Base-by-base conservation (phyloP, 2,888 invertebrate genomes). In the Empis stercorea region DNA sequence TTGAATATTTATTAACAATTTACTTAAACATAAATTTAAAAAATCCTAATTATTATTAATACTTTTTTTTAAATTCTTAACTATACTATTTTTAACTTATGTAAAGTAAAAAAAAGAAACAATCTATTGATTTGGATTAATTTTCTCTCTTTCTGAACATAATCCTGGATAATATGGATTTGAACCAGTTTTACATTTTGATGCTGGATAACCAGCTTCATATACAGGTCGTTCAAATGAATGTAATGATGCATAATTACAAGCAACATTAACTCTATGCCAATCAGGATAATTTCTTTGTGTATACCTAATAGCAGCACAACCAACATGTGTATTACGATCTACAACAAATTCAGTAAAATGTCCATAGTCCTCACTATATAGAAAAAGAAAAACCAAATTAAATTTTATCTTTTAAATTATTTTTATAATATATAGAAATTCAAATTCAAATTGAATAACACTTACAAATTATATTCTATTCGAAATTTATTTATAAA, bases 171-270 rank as follows among this genome's bases (percentile, higher is more conserved):
- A 66, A 11, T 55, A 50, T 4, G 60, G 57, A 56, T 66, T 61
- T 1, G 48, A 32, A 6, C 66, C 66, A 0, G 61, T 64, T 15
- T 45, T 40, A 45, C 68, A 68, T 38, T 60, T 56, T 3, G 69
- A 67, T 30, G 60, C 59, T 1, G 68, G 58, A n/a, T 52, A 42
- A 1, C 69, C 68, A 15, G 55, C 55, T 23, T 57, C 57, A 32
- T 69, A 68, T 1, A 68, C 60, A 2, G 63, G 62, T 1, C 57
- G 55, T 10, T 59, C 62, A 5, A 61, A 48, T 2, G 68, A 64
- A 57, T 68, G 68, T 34, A 60, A 57, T 37, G 62, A 63, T 44
- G 66, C 62, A 55, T 68, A 68, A 49, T 68, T 65, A 46, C 67
- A 68, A 44, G 65, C 65, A 23, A 62, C 61, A 48, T 68, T 65